These are phyloP conservation scores for Pachyramphus minor DNA, from an alignment of 2,113 vertebrate species.

Conservation along the genomic window DNA sequence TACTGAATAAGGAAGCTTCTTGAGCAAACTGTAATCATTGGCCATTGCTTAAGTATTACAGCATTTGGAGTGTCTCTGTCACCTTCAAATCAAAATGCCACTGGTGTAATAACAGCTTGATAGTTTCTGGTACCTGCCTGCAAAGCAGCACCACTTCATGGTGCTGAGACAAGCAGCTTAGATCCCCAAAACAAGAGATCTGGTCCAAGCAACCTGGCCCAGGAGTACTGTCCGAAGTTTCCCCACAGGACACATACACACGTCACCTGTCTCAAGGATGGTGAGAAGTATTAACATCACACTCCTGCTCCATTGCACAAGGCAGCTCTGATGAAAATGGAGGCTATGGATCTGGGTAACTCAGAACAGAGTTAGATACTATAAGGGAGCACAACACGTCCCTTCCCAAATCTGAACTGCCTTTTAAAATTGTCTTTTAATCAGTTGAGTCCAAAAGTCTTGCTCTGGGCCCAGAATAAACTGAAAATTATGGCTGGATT, in stretches of 20 bases:
- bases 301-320: neutral
- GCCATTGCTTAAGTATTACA: neutral
- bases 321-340: neutral
- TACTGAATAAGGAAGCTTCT: neutral
- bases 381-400: fast-evolving
- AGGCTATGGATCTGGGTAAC: neutral
- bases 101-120: neutral
- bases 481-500: neutral
- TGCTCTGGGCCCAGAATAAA: neutral
- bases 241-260: neutral
- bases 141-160: neutral
- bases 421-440: neutral
- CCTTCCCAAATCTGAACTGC: neutral
- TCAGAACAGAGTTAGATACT: neutral
- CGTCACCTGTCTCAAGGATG: neutral
- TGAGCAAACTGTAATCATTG: neutral
- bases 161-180: neutral
- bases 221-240: neutral
- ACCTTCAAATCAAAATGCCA: neutral
- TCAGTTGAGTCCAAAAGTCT: neutral
- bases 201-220: neutral
- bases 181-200: neutral
- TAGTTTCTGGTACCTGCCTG: neutral
- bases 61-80: neutral
- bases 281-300: neutral